Conservation (phyloP, 2,888 invertebrate species). For the Apodemia hepburni region DNA sequence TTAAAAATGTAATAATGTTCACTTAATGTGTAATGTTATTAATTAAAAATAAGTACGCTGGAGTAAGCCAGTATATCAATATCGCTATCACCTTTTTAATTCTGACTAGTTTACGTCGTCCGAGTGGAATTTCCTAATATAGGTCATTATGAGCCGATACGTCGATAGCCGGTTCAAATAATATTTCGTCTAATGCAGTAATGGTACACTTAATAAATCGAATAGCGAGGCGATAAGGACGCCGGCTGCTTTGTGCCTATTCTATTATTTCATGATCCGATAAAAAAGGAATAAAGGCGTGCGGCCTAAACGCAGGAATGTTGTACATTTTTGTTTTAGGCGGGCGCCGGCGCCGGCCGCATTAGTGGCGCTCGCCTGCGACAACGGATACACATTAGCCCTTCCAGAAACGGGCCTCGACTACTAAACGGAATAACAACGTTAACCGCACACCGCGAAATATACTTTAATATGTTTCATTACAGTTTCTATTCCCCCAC, state of each 20-base stretch:
- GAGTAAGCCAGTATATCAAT: not conserved
- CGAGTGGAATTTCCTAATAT: not conserved
- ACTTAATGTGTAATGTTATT: not conserved
- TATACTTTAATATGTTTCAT: not conserved
- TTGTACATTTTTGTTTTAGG: slow-evolving; percentile 63
- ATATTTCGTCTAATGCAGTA: slow-evolving; percentile 24
- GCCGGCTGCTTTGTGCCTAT: slow-evolving; percentile 63
- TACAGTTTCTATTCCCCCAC: not conserved
- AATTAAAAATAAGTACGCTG: not conserved
- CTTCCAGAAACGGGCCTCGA: slow-evolving; percentile 40
- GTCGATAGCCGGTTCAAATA: not conserved
- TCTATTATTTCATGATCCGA: slow-evolving; percentile 71
- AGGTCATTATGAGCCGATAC: slow-evolving; percentile 5
- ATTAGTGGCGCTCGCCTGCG: slow-evolving; percentile 56
- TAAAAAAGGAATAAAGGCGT: slow-evolving; percentile 69
- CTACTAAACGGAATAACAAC: slow-evolving; percentile 28
- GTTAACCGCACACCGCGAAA: slow-evolving; percentile 33
- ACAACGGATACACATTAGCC: slow-evolving; percentile 68
- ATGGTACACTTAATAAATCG: slow-evolving; percentile 39
- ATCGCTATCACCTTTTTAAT: not conserved
- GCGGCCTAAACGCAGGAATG: slow-evolving; percentile 71
- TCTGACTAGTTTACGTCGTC: not conserved
- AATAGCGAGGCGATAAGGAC: slow-evolving; percentile 35
- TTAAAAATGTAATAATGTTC: too few relatives aligned
- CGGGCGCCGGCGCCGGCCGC: slow-evolving; percentile 77